Evolutionary conservation across 1,140 invertebrate genomes (phyloP), one percentile per base, ranked within the genome.

Genomic region (Drosophila insularis): DNA sequence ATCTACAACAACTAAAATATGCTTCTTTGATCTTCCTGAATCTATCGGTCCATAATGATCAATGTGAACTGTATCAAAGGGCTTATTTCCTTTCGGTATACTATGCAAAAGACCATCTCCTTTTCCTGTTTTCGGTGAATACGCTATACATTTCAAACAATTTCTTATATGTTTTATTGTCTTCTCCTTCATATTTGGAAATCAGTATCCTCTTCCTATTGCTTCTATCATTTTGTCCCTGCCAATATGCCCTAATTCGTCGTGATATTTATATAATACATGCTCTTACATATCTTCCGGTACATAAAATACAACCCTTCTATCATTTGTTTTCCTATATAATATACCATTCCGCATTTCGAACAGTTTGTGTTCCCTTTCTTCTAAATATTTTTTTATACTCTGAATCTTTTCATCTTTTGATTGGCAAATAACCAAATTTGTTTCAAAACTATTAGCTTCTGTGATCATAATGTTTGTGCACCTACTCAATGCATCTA

Each of bases 91-190:
- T 61, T 91, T 91, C 0, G 63, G 63, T 55, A 89, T 78, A 59
- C 31, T 79, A 46, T 90, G 80, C 14, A 91, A 59, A 35, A 71
- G 54, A 6, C 84, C 80, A 55, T 91, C 23, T 27, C 78, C 1
- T 50, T 7, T 72, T 85, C 91, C 5, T 81, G 78, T 4, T 13
- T 58, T 35, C 32, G 31, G 31, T 32, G 31, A 32, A 32, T 32
- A 32, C 31, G 31, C 40, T 31, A 91, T 73, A 62, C 84, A 73
- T 62, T 84, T 80, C 39, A 91, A 23, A 56, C 79, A 90, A 74
- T 91, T 81, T 27, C 46, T 13, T 17, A 77, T 61, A 32, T 64
- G 27, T 0, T 1, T 60, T 17, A 35, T 35, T 35, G 32, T 35
- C 32, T 35, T 10, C 32, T 35, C 32, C 7, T 35, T 35, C 7